Conservation (phyloP, 2,113 vertebrate genomes). For the Cephalopterus ornatus region DNA sequence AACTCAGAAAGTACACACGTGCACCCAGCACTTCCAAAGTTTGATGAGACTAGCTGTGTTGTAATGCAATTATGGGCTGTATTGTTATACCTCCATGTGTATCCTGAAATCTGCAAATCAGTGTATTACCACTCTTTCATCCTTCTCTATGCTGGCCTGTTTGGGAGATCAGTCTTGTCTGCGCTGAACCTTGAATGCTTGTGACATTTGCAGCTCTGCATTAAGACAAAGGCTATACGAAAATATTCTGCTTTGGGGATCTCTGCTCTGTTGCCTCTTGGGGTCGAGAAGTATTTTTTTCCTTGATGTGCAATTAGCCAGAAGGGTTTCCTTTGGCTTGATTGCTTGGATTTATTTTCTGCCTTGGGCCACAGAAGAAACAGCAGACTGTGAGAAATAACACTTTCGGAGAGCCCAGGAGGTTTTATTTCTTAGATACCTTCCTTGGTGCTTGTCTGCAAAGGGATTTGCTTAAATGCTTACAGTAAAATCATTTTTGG, state of each 20-base stretch:
- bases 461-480: not conserved
- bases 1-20: not conserved
- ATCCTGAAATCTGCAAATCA: not conserved
- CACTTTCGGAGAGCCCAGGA: not conserved
- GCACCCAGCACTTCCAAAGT: not conserved
- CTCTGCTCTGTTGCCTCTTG: not conserved
- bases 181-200: not conserved
- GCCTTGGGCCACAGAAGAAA: not conserved
- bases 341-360: not conserved
- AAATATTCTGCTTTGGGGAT: not conserved
- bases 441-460: not conserved
- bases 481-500: not conserved
- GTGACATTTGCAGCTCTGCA: not conserved
- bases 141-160: not conserved
- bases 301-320: not conserved
- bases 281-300: not conserved
- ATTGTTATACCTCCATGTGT: not conserved
- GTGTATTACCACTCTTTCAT: not conserved
- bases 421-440: not conserved
- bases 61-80: not conserved
- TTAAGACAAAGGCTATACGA: not conserved
- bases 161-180: not conserved
- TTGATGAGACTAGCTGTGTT: not conserved
- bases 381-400: not conserved
- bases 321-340: not conserved